Evolutionary conservation across 2,888 invertebrate species (phyloP).

Genomic region (Ennomos quercinarius): DNA sequence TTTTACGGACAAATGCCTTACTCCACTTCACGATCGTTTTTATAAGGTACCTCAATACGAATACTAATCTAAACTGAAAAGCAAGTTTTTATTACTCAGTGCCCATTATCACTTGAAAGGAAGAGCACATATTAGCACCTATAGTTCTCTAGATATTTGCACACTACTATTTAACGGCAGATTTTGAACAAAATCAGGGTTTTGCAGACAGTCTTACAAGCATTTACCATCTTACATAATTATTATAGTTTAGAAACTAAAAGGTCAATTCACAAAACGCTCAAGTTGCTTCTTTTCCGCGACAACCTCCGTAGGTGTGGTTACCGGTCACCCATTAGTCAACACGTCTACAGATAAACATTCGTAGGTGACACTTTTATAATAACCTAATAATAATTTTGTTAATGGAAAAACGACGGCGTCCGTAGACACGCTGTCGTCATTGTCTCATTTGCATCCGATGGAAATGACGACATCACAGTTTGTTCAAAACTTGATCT

Average conservation of each 20-base stretch:
- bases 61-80: too few species aligned
- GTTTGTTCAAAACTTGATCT: constrained; percentile 2
- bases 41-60: too few species aligned
- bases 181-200: too few species aligned
- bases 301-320: constrained; percentile 14
- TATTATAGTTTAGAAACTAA: neutral
- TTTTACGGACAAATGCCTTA: too few species aligned
- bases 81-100: too few species aligned
- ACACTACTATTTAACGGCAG: too few species aligned
- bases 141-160: too few species aligned
- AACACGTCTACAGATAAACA: constrained; percentile 19
- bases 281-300: constrained; percentile 13
- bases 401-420: constrained; percentile 13
- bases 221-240: too few species aligned
- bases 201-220: too few species aligned
- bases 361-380: constrained; percentile 23
- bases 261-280: neutral
- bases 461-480: neutral
- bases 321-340: constrained; percentile 8
- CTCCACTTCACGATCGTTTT: too few species aligned
- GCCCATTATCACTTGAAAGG: too few species aligned
- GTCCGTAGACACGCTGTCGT: constrained; percentile 24
- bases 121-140: too few species aligned
- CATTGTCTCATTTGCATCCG: constrained; percentile 20
- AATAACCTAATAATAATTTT: constrained; percentile 27